Evolutionary conservation across 1,140 invertebrate species (phyloP), one percentile per base, ranked within the genome.

Genomic region (Zaprionus camerounensis): DNA sequence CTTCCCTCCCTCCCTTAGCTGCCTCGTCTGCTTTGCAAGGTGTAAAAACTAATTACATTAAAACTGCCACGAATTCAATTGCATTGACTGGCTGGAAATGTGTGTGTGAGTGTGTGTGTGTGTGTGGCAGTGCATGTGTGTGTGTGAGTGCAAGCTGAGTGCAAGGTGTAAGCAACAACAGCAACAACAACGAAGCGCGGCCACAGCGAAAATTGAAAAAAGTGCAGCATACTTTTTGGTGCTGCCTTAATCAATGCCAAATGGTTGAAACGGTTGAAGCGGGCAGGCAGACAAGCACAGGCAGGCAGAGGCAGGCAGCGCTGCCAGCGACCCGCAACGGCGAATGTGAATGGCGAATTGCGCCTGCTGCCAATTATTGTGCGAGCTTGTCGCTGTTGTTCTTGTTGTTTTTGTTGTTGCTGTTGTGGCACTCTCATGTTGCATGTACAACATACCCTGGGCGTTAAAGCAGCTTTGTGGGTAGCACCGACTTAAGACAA

Each of bases 31-130:
- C 83, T 75, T 76, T 72, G 84, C 81, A 90, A 87, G 84, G 84
- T 87, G 84, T 87, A 84, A 87, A 87, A 87, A 87, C 84, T 88
- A 87, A 87, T 87, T 87, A 87, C 85, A 87, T 87, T 87, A 87
- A 87, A 87, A 87, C 85, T 88, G 84, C 84, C 84, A 87, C 84
- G 85, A 87, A 88, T 87, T 87, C 84, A 90, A 87, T 87, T 90
- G 84, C 81, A 90, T 81, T 81, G 85, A 69, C 63, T 78, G 79
- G 49, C 31, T 64, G 28, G 28, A n/a, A 38, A 51, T 64, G 58
- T 72, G 15, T 63, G 44, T 20, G 24, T 58, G 26, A 26, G 38
- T 49, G 15, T 71, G 34, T 7, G 34, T 34, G 26, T n/a, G 1
- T 44, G 38, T 44, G 38, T n/a, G 41, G 2, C 15, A 7, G 41